Evolutionary conservation across 2,888 invertebrate genomes (phyloP), one percentile per base, ranked within the genome.

Genomic region (Leucania comma): DNA sequence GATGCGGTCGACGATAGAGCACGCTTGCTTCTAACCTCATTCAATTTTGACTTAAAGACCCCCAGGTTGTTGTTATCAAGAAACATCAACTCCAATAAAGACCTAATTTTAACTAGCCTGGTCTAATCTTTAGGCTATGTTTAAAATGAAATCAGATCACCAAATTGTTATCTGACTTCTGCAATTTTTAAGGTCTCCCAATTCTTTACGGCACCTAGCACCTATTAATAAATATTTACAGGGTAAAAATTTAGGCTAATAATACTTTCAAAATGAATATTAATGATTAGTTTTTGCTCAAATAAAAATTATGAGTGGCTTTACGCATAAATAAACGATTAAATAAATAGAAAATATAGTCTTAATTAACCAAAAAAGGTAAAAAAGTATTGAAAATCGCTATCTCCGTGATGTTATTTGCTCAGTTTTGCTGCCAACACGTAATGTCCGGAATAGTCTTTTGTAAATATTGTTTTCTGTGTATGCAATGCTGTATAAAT

Each of bases 391-490:
- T 64, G 2, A 17, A 70, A 54, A 54, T 48, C 20, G n/a, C 12
- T 26, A 12, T 17, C 75, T 22, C 3, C n/a, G 3, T 2, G n/a
- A 54, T 24, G 9, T 12, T 35, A 2, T 32, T 32, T 56, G 3
- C 14, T 9, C n/a, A n/a, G n/a, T n/a, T n/a, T n/a, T n/a, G n/a
- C n/a, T n/a, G n/a, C n/a, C n/a, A n/a, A n/a, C n/a, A 29, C 29
- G 10, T 53, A 26, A 20, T 26, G 9, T 17, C 53, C 17, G 4
- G 17, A 24, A 20, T 54, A 54, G 20, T 57, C 29, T 61, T n/a
- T n/a, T 82, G 78, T 78, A 81, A 73, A 77, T 72, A 72, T 17
- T 6, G 46, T 59, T 65, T 42, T 72, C 10, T 54, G 12, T 54
- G 56, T 48, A 54, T 73, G 48, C 42, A 62, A 62, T 69, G 24